Evolutionary conservation across 2,113 vertebrate species (phyloP), one percentile per base, ranked within the genome.

Genomic region (Porphyrio hochstetteri): DNA sequence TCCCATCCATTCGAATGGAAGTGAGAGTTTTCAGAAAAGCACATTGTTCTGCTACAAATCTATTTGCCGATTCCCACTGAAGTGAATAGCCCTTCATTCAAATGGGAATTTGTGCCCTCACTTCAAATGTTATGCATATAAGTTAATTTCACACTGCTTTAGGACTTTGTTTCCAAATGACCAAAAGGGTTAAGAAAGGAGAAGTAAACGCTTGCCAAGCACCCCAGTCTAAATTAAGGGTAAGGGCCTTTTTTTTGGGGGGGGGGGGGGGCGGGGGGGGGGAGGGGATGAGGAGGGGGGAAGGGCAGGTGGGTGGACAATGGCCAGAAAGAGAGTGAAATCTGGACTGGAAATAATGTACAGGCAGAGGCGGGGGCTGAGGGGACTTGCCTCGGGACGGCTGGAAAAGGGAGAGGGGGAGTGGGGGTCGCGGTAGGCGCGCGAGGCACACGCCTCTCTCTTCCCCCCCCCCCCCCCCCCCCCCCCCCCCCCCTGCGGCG

Each of bases 31-130:
- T 96, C 57, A 91, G 86, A 92, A 95, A 92, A 96, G 90, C 31
- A 77, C 91, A 96, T 97, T 85, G 84, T 96, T 96, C 93, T 75
- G 89, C 90, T 24, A 75, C 93, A 84, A 27, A 69, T 81, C 91
- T 59, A 87, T 83, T 93, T 83, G 95, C 96, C 40, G 29, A 95
- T 96, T 95, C 96, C 82, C 96, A 91, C 90, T 96, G 93, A n/a
- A 93, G 83, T 95, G 94, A 97, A 97, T 95, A 86, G 93, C 52
- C 65, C 97, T 90, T 86, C 90, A 96, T 97, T 97, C 91, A 88
- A 93, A 76, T 0, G 11, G 68, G 83, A 97, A 70, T 82, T 71
- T 90, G 74, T 75, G 71, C 82, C 44, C 46, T 96, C 90, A 92
- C 81, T 93, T 96, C 94, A 96, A 96, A 96, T 93, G 86, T 89